phyloP scores from a whole-genome alignment of 1,140 invertebrate genomes.

The Nomia melanderi region DNA sequence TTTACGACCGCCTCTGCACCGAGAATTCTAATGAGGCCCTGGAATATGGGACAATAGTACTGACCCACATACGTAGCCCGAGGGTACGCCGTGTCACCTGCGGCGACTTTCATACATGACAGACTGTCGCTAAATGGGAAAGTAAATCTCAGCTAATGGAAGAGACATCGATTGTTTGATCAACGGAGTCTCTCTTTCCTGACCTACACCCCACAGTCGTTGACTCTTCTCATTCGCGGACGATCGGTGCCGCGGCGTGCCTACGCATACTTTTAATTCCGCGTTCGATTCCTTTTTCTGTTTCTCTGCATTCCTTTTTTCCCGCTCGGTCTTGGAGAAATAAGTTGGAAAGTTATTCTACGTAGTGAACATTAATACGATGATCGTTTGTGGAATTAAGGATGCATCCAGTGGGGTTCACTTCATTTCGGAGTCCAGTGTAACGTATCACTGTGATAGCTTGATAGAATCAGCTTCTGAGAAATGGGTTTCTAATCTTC shows the following conservation, averaged over 20 bases:
- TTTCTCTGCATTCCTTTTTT: background rate
- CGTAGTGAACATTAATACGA: no score
- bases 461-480: no score
- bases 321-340: background rate
- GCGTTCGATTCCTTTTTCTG: slow-evolving; percentile 60
- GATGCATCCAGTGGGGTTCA: no score
- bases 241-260: slow-evolving; percentile 46
- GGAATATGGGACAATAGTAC: slow-evolving; percentile 59
- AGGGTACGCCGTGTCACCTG: slow-evolving; percentile 53
- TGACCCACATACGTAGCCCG: slow-evolving; percentile 57
- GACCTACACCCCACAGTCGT: slow-evolving; percentile 77
- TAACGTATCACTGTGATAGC: no score
- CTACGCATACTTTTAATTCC: slow-evolving; percentile 52
- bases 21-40: slow-evolving; percentile 3
- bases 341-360: no score
- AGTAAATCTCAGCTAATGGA: slow-evolving; percentile 79
- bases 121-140: slow-evolving; percentile 76
- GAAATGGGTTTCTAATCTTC: no score
- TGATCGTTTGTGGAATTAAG: no score
- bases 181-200: slow-evolving; percentile 73
- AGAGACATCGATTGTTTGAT: slow-evolving; percentile 78
- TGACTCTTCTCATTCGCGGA: slow-evolving; percentile 74
- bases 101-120: slow-evolving; percentile 76
- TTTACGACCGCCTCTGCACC: background rate
- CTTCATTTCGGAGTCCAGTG: no score